Percentiles rank a stretch among this genome's conserved stretches.
Conservation (phyloP, 2,797 vertebrate genomes). For the Xerus rutilus region DNA sequence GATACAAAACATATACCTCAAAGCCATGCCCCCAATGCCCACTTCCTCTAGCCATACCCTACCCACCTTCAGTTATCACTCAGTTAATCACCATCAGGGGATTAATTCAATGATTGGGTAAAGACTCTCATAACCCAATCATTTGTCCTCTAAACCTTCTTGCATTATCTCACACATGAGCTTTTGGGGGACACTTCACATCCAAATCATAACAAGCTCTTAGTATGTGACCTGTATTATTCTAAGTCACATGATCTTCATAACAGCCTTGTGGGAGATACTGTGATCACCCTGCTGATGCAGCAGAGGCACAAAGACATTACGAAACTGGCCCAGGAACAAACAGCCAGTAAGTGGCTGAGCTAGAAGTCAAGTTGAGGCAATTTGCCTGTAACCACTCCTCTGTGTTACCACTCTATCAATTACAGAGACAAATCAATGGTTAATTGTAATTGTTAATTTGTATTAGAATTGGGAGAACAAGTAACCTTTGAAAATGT, state of each 20-base stretch:
- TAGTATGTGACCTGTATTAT: not conserved
- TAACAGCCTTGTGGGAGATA: not conserved
- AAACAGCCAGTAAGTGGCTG: not conserved
- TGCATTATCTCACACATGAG: too few species aligned
- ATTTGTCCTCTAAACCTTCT: too few species aligned
- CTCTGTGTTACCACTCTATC: not conserved
- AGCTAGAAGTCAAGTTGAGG: not conserved
- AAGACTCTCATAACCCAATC: too few species aligned
- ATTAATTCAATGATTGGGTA: too few species aligned
- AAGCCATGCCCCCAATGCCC: too few species aligned
- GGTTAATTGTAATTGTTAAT: not conserved
- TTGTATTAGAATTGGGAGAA: not conserved
- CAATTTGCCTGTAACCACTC: not conserved
- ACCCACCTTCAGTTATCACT: too few species aligned
- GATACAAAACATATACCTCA: too few species aligned
- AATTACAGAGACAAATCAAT: not conserved
- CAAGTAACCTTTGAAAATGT: not conserved
- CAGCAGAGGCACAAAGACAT: not conserved
- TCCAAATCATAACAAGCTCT: not conserved
- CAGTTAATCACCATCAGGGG: too few species aligned
- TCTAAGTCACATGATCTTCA: not conserved
- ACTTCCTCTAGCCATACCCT: too few species aligned
- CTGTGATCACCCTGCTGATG: not conserved
- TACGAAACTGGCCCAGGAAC: not conserved
- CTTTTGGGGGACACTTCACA: too few species aligned